These are phyloP conservation scores for Anser brachyrhynchus DNA, from an alignment of 2,113 vertebrate genomes.

Conservation along the genomic window DNA sequence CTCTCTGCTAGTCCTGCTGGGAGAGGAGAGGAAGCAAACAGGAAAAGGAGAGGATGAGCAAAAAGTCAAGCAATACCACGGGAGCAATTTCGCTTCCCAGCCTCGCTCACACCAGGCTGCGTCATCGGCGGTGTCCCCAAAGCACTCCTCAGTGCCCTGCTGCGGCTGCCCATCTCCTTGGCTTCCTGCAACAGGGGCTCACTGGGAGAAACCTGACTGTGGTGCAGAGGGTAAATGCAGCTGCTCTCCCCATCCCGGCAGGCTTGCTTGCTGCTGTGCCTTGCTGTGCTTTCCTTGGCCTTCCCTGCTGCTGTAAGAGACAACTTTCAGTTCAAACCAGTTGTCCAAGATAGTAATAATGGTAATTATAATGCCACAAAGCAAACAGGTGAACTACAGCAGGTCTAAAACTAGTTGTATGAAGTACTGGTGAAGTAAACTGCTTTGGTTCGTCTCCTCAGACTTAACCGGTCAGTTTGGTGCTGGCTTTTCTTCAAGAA, in stretches of 20 bases:
- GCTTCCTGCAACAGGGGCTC: neutral
- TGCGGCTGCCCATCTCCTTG: neutral
- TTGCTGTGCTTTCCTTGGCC: neutral
- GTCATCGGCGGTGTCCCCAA: fast-evolving
- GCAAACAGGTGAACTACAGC: neutral
- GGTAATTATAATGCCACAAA: neutral
- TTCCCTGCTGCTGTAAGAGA: neutral
- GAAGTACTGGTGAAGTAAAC: neutral
- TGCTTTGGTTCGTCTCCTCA: neutral
- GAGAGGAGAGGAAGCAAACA: neutral
- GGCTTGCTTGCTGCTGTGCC: neutral
- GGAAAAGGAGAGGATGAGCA: neutral
- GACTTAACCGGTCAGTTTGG: neutral
- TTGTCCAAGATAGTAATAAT: neutral
- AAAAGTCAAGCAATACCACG: neutral
- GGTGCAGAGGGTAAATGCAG: neutral
- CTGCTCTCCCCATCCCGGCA: neutral
- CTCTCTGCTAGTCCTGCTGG: neutral
- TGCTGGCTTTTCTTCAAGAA: neutral
- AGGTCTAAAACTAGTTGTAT: neutral
- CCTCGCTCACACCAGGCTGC: neutral
- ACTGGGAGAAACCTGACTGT: neutral
- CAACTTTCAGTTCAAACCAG: neutral
- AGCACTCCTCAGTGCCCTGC: neutral
- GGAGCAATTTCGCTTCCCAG: neutral